Percentiles rank a stretch among this genome's conserved stretches.
phyloP scores from a whole-genome alignment of 2,797 vertebrate genomes.

The Salarias fasciatus region DNA sequence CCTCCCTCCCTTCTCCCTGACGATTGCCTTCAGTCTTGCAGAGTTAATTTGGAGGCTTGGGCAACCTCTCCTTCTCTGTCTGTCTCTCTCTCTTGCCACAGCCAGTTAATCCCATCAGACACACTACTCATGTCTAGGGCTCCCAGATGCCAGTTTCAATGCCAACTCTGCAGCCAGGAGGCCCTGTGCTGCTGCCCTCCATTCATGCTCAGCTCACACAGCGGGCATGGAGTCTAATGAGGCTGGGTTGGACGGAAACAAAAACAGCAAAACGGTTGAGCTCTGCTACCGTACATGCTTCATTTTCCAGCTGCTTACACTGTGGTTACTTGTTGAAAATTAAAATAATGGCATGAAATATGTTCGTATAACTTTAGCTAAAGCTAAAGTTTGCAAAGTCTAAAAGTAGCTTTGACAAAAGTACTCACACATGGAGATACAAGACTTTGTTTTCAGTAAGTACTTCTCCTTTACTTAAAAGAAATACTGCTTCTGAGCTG shows the following conservation, averaged over 20 bases:
- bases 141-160: slow-evolving; percentile 72
- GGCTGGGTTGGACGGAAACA: slow-evolving; percentile 64
- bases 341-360: too few species aligned
- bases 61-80: slow-evolving; percentile 61
- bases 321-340: slow-evolving; percentile 24
- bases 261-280: slow-evolving; percentile 42
- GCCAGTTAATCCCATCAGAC: slow-evolving; percentile 81
- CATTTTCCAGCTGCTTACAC: slow-evolving; percentile 31
- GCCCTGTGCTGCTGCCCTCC: slow-evolving; percentile 62
- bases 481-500: too few species aligned
- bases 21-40: slow-evolving; percentile 65
- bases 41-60: slow-evolving; percentile 71
- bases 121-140: slow-evolving; percentile 71
- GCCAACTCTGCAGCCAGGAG: slow-evolving; percentile 68
- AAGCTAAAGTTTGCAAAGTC: too few species aligned
- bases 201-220: slow-evolving; percentile 66
- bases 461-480: too few species aligned
- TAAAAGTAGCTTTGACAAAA: too few species aligned
- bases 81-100: slow-evolving; percentile 53
- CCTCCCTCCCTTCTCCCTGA: slow-evolving; percentile 25
- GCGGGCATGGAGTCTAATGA: slow-evolving; percentile 71
- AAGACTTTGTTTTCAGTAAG: too few species aligned
- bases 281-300: slow-evolving; percentile 35
- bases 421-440: too few species aligned
- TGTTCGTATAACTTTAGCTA: too few species aligned